Percentiles rank a stretch among this genome's conserved stretches.
These are phyloP conservation scores for Biston betularia DNA, from an alignment of 2,888 invertebrate genomes.

Conservation along the genomic window DNA sequence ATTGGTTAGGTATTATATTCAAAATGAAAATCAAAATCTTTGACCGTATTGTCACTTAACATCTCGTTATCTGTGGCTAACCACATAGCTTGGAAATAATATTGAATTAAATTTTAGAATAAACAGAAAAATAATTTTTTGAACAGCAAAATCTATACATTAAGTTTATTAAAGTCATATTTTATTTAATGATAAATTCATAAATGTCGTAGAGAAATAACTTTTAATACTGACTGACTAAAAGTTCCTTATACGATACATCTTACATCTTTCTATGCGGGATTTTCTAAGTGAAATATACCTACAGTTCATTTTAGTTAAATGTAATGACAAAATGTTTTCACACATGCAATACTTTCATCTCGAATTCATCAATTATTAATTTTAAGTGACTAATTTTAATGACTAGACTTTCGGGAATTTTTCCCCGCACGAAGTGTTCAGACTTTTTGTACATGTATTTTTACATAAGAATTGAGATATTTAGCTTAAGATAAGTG, in stretches of 20 bases:
- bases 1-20: too few species aligned
- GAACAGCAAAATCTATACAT: too few species aligned
- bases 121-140: too few species aligned
- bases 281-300: background rate
- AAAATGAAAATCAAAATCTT: too few species aligned
- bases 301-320: background rate
- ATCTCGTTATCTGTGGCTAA: too few species aligned
- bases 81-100: too few species aligned
- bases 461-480: constrained; percentile 13
- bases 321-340: constrained; percentile 15
- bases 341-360: constrained; percentile 8
- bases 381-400: constrained; percentile 24
- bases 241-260: constrained; percentile 26
- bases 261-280: constrained; percentile 3
- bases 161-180: constrained; percentile 1
- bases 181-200: constrained; percentile 4
- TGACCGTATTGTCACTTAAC: too few species aligned
- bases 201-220: constrained; percentile 7
- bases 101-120: too few species aligned
- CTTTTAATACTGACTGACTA: constrained; percentile 36
- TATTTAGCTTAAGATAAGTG: constrained; percentile 10
- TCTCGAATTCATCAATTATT: constrained; percentile 27
- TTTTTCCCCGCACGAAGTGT: constrained; percentile 22
- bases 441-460: constrained; percentile 24
- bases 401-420: constrained; percentile 8